Base-by-base conservation (phyloP, 2,797 vertebrate genomes). In the Nothura maculosa region DNA sequence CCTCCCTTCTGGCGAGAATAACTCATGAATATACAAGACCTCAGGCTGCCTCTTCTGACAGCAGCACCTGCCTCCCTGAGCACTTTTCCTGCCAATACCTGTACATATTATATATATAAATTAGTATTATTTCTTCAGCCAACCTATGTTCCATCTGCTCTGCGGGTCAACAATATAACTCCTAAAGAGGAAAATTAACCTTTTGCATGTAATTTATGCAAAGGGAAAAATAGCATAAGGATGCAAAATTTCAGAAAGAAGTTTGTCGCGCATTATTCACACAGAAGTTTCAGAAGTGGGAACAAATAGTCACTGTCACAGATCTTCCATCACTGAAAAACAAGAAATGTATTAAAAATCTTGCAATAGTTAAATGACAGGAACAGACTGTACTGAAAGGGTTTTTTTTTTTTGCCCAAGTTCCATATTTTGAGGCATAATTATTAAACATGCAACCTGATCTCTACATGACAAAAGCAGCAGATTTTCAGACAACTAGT, bases 331-430 rank as follows among this genome's bases (percentile, higher is more conserved):
- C 61, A 28, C 48, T 43, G 30, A 77, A 87, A 89, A 89, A 61
- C 34, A 89, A 68, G 52, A 25, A 89, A n/a, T 27, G 36, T 38
- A 77, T 87, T 90, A 89, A 89, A 89, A 89, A 93, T 77, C 73
- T 85, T 85, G 69, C 62, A 68, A 42, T 38, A 75, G 57, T 34
- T 84, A 85, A 90, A 40, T 64, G 72, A 88, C 57, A 93, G 17
- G 50, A 95, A 92, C 89, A 95, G 95, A 92, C 85, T 93, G 82
- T 67, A 91, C 87, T 32, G 43, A 57, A 94, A 94, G 85, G 9
- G 4, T 40, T 40, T 40, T 90, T 89, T 89, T 89, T 94, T 55
- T 82, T 89, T 81, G 55, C 66, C 61, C 47, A 74, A 76, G 47
- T 52, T 91, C 87, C 80, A 48, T 64, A 87, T 92, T 92, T 84